phyloP scores from a whole-genome alignment of 2,797 vertebrate genomes.

The Pterois miles region DNA sequence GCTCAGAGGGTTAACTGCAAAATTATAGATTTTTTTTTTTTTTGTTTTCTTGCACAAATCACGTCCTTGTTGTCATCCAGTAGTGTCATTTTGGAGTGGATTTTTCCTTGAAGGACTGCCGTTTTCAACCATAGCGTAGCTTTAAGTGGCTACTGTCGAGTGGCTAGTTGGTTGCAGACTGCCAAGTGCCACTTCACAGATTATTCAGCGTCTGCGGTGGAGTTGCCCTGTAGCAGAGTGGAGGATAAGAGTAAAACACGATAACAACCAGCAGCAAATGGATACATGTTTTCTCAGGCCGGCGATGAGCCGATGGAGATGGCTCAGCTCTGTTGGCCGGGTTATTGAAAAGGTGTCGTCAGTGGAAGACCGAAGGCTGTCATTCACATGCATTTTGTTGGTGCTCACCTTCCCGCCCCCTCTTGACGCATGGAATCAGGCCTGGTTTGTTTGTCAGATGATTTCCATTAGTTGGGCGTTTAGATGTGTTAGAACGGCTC shows the following conservation, averaged over 20 bases:
- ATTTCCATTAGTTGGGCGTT: constrained; percentile 61
- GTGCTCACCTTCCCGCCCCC: constrained; percentile 30
- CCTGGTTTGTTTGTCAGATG: constrained; percentile 49
- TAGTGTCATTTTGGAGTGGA: not conserved
- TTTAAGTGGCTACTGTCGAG: constrained; percentile 57
- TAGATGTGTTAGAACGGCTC: constrained; percentile 59
- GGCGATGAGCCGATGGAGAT: not conserved
- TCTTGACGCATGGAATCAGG: constrained; percentile 48
- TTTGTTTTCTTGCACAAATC: not conserved
- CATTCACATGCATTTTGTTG: constrained; percentile 66
- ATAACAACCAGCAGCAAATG: constrained; percentile 53
- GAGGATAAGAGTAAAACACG: constrained; percentile 48
- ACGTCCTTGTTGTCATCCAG: not conserved
- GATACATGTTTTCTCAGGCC: constrained; percentile 10
- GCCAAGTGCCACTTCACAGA: constrained; percentile 72
- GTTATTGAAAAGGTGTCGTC: constrained; percentile 45
- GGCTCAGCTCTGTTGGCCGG: not conserved
- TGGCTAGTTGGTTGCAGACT: constrained; percentile 56
- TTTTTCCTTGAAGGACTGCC: constrained; percentile 37
- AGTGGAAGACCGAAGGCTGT: constrained; percentile 50
- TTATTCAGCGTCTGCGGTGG: constrained; percentile 51
- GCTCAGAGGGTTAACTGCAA: not conserved
- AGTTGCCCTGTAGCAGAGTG: constrained; percentile 56
- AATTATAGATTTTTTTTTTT: accelerated
- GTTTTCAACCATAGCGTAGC: constrained; percentile 36